Percentiles rank a stretch among this genome's conserved stretches.
Evolutionary conservation across 2,888 invertebrate genomes (phyloP).

Genomic region (Drosophila phalerata): DNA sequence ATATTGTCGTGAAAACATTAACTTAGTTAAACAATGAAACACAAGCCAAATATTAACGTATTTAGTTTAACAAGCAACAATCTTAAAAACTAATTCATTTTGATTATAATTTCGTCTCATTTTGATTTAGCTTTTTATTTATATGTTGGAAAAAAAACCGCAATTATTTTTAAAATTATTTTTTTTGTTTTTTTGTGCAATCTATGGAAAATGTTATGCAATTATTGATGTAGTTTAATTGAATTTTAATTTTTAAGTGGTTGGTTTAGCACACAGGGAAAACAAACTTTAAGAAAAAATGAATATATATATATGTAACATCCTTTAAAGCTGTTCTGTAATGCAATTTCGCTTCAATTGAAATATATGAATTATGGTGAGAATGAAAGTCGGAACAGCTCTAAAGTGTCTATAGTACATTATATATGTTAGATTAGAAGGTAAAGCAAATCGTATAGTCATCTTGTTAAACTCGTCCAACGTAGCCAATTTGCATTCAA

Average conservation of each 20-base stretch:
- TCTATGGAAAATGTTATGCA: slow-evolving; percentile 39
- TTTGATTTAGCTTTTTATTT: slow-evolving; percentile 20
- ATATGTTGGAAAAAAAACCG: background rate
- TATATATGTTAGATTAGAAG: slow-evolving; percentile 8
- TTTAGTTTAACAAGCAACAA: slow-evolving; percentile 38
- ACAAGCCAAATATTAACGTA: slow-evolving; percentile 57
- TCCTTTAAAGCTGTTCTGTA: slow-evolving; percentile 10
- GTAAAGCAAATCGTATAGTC: slow-evolving; percentile 28
- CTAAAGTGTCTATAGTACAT: background rate
- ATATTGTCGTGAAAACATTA: slow-evolving; percentile 22
- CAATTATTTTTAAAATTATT: background rate
- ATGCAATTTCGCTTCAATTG: slow-evolving; percentile 6
- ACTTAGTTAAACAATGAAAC: slow-evolving; percentile 50
- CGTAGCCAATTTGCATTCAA: slow-evolving; percentile 59
- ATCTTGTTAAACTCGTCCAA: slow-evolving; percentile 48
- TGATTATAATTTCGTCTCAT: slow-evolving; percentile 3
- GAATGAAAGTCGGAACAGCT: slow-evolving; percentile 1
- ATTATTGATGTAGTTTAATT: slow-evolving; percentile 15
- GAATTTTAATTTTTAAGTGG: slow-evolving; percentile 27
- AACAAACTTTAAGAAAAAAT: slow-evolving; percentile 5
- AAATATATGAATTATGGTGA: background rate
- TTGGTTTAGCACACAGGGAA: slow-evolving; percentile 35
- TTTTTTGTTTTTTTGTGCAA: slow-evolving; percentile 40
- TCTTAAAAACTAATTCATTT: background rate
- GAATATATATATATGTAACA: background rate